A percentile compares a stretch with the other conserved stretches of the same genome.
Evolutionary conservation across 2,888 invertebrate species (phyloP).

Genomic region (Corbicula japonica): DNA sequence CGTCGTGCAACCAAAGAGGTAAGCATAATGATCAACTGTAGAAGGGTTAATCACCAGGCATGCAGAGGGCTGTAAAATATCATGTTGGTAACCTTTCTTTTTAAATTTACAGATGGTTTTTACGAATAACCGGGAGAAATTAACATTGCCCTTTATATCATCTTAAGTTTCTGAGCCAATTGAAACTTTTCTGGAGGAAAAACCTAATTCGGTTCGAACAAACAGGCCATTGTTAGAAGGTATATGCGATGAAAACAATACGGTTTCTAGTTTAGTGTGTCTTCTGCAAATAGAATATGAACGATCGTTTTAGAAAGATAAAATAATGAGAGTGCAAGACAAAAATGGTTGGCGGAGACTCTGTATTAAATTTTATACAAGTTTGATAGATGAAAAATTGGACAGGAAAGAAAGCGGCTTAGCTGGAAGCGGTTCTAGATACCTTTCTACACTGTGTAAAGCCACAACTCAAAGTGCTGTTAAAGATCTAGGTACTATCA

Average conservation of each 20-base stretch:
- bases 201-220: slow-evolving; percentile 31
- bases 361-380: slow-evolving; percentile 11
- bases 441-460: slow-evolving; percentile 29
- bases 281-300: slow-evolving; percentile 24
- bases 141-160: no score
- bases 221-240: slow-evolving; percentile 26
- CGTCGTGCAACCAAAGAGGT: no score
- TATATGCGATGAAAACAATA: slow-evolving; percentile 25
- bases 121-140: no score
- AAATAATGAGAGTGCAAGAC: slow-evolving; percentile 22
- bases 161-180: no score
- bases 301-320: slow-evolving; percentile 17
- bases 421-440: slow-evolving; percentile 33
- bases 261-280: slow-evolving; percentile 18
- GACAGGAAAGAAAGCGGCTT: slow-evolving; percentile 30
- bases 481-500: slow-evolving; percentile 23
- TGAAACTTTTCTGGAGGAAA: slow-evolving; percentile 27
- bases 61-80: no score
- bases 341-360: slow-evolving; percentile 23
- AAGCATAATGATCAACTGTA: no score
- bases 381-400: slow-evolving; percentile 35
- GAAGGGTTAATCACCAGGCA: no score
- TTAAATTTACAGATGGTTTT: no score
- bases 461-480: slow-evolving; percentile 18
- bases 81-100: no score